A percentile compares a stretch with the other conserved stretches of the same genome.
These are phyloP conservation scores for Delia radicum DNA, from an alignment of 1,140 invertebrate species.

Conservation along the genomic window DNA sequence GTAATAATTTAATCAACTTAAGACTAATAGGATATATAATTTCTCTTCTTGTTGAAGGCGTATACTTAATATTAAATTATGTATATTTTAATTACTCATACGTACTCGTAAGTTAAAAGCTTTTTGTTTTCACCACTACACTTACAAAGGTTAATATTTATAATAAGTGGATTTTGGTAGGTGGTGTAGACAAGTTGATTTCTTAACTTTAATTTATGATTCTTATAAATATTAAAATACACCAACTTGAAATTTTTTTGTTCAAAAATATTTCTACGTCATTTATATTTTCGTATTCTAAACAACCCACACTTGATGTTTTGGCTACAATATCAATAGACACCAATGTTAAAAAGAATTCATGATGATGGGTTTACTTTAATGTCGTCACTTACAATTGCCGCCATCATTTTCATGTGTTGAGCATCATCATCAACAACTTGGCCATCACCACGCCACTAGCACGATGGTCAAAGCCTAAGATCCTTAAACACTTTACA, in stretches of 20 bases:
- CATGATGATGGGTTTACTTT: conserved; percentile 14
- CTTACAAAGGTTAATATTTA: too few species aligned
- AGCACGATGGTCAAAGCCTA: not conserved
- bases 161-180: conserved; percentile 2
- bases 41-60: too few species aligned
- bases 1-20: too few species aligned
- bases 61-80: too few species aligned
- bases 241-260: not conserved
- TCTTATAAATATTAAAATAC: conserved; percentile 2
- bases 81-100: too few species aligned
- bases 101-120: too few species aligned
- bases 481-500: conserved; percentile 1
- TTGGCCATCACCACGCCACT: not conserved
- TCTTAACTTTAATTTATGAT: conserved; percentile 16
- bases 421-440: not conserved
- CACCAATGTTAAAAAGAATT: not conserved
- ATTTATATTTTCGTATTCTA: not conserved
- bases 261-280: not conserved
- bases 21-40: too few species aligned
- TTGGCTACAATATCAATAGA: conserved; percentile 11
- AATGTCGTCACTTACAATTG: conserved; percentile 11
- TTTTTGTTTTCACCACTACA: too few species aligned
- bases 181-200: conserved; percentile 21
- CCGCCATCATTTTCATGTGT: conserved; percentile 3
- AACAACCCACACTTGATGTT: conserved; percentile 11